Evolutionary conservation across 2,888 invertebrate genomes (phyloP).

Genomic region (Venusia cambrica): DNA sequence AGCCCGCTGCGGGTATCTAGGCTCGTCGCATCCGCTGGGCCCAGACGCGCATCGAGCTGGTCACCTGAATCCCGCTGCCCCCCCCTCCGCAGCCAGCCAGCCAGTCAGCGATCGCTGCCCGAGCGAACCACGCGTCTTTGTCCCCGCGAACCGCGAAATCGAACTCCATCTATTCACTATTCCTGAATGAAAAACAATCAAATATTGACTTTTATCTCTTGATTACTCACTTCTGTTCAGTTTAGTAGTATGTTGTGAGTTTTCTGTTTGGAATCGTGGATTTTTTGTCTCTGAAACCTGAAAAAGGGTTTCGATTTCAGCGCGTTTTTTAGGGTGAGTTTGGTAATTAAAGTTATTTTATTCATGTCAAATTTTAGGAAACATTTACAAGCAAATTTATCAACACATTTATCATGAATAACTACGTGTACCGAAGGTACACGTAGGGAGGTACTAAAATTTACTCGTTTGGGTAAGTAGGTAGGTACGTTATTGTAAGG

Average conservation of each 20-base stretch:
- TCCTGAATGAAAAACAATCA: constrained; percentile 18
- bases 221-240: constrained; percentile 2
- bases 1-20: constrained; percentile 38
- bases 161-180: constrained; percentile 7
- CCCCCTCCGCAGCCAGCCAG: constrained; percentile 28
- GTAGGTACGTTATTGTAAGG: too few relatives aligned
- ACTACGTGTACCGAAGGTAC: too few relatives aligned
- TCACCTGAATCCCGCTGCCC: constrained; percentile 42
- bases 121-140: constrained; percentile 8
- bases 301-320: constrained; percentile 22
- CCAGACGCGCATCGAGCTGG: constrained; percentile 47
- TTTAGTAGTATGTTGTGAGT: constrained; percentile 24
- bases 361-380: constrained; percentile 1
- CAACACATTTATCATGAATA: too few relatives aligned
- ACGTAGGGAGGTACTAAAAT: too few relatives aligned
- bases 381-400: too few relatives aligned
- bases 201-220: constrained; percentile 1
- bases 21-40: constrained; percentile 41
- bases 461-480: too few relatives aligned
- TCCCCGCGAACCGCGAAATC: constrained; percentile 7
- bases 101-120: constrained; percentile 14
- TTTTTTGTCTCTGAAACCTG: constrained; percentile 19
- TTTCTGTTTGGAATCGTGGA: constrained; percentile 15
- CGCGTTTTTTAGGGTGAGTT: constrained; percentile 29
- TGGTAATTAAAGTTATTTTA: constrained; percentile 9